Evolutionary conservation across 2,888 invertebrate species (phyloP), one percentile per base, ranked within the genome.

Genomic region (Spisula subtruncata): DNA sequence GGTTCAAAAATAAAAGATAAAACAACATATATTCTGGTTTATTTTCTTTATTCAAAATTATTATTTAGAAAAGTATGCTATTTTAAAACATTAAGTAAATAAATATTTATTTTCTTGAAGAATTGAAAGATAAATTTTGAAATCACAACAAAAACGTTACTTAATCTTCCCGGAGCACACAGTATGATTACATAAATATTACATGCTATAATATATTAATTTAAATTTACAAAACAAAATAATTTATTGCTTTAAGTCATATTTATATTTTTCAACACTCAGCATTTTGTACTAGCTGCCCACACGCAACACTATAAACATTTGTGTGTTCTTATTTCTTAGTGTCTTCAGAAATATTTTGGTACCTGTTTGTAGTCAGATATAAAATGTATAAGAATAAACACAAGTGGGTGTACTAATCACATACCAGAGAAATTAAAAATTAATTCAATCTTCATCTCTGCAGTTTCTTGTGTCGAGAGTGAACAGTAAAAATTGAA

Each of bases 31-130:
- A 25, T 75, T 75, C 35, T 18, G 32, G 20, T 75, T 75, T 75
- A 20, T 75, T 75, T 75, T 75, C 75, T 75, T 75, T 75, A 75
- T 75, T 75, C 35, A 75, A 75, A 32, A 35, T 75, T 75, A 75
- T 35, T 16, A 35, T 75, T 75, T 75, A 75, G 75, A 75, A 32
- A 35, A 75, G 32, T 75, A 4, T 75, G 5, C 32, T 14, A 16
- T 75, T 12, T 25, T 10, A 75, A 35, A 32, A 35, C 35, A 75
- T n/a, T n/a, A 75, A 75, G 32, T 75, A 75, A 25, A 75, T 75
- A 32, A 16, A 75, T 32, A 60, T 60, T 20, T n/a, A n/a, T 60
- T 60, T 32, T 35, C 25, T 75, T 75, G 32, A 32, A 75, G 75
- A 75, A 75, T 32, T 20, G 75, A 75, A 25, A 75, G 75, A 25